phyloP scores from a whole-genome alignment of 2,888 invertebrate species.

The Aporophyla nigra region DNA sequence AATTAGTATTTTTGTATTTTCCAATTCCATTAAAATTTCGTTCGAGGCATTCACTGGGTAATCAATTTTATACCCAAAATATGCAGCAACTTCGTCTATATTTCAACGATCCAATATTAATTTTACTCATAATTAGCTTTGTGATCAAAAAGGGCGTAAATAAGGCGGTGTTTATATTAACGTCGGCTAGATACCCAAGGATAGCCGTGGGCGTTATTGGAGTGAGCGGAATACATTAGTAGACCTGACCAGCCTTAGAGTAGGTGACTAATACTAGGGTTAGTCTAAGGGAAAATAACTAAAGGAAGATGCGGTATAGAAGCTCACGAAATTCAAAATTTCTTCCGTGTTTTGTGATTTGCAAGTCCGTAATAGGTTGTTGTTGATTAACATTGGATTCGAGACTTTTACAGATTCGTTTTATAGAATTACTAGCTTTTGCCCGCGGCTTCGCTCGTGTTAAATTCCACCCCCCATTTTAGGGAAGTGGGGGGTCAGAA shows the following conservation, averaged over 20 bases:
- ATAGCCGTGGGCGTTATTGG: constrained; percentile 32
- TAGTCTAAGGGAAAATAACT: neutral
- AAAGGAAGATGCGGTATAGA: too few relatives aligned
- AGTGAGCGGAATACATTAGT: constrained; percentile 45
- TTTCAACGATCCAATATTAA: constrained; percentile 8
- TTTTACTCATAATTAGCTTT: neutral
- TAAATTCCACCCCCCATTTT: too few relatives aligned
- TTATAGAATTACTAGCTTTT: too few relatives aligned
- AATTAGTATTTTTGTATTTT: too few relatives aligned
- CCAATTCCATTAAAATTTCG: neutral
- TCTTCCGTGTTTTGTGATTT: too few relatives aligned
- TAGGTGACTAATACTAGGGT: constrained; percentile 17
- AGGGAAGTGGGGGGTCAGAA: too few relatives aligned
- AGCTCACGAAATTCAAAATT: too few relatives aligned
- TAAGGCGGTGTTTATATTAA: constrained; percentile 23
- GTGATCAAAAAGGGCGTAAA: constrained; percentile 34
- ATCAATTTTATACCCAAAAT: neutral
- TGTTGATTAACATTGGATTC: too few relatives aligned
- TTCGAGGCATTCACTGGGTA: neutral
- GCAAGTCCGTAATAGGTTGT: too few relatives aligned
- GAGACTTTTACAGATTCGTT: too few relatives aligned
- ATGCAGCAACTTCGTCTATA: neutral
- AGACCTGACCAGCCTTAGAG: neutral
- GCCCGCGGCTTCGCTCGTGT: too few relatives aligned
- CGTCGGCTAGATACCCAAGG: constrained; percentile 1